Base-by-base conservation (phyloP, 2,797 vertebrate genomes). In the Esox masquinongy region DNA sequence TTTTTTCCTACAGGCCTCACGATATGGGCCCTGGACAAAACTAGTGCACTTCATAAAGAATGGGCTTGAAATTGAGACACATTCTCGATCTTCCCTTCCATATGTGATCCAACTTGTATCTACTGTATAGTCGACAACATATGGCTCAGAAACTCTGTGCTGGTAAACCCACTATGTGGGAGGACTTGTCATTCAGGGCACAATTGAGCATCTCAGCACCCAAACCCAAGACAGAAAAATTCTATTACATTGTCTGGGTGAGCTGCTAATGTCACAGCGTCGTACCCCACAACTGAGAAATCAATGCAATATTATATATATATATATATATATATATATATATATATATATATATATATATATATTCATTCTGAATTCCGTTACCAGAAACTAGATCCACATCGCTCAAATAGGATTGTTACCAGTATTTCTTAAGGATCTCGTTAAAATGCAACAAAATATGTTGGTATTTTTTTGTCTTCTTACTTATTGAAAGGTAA, bases 391-490 rank as follows among this genome's bases (percentile, higher is more conserved):
- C 84, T 84, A 85, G 83, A 84, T 82, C 59, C 39, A 74, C 70
- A 64, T 74, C 71, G 64, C 43, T 84, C 78, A 68, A 80, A 77
- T 43, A 47, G 78, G 72, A 77, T 73, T 36, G 47, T 72, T 76
- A 74, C 79, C 19, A 5, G 78, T 67, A 39, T 49, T 1, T 22
- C 78, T 71, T 68, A 70, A 53, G 31, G 70, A 75, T 70, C 76
- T 82, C 76, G 24, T 74, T 63, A 79, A 83, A 86, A 49, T 19
- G 53, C 53, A 56, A 87, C 86, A 85, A 85, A 78, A 79, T 77
- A 29, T 84, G 83, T 90, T 86, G 84, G 85, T 84, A 82, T 89
- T 34, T 17, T 36, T 68, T 68, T 70, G n/a, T 22, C n/a, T 50
- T 16, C 22, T 14, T 66, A 66, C 22, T 47, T 24, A 49, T 72